Evolutionary conservation across 2,797 vertebrate genomes (phyloP).

Genomic region (Tadarida brasiliensis): DNA sequence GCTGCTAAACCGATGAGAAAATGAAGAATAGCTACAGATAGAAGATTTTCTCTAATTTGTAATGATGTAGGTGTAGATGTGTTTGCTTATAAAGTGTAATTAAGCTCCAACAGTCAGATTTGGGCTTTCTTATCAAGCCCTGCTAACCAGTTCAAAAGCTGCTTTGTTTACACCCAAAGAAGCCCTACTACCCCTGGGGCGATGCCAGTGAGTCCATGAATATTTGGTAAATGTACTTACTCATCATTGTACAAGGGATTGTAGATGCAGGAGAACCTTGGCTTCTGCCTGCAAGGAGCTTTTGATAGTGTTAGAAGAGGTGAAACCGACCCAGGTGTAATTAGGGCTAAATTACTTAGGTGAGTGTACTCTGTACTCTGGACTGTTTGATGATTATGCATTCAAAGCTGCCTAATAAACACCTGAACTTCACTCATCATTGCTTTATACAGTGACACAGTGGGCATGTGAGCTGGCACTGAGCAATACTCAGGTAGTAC

Average conservation of each 20-base stretch:
- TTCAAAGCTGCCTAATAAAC: constrained; percentile 12
- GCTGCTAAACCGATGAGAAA: constrained; percentile 64
- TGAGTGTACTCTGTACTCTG: neutral
- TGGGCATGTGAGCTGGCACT: neutral
- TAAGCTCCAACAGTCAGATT: constrained; percentile 43
- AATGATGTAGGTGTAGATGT: constrained; percentile 3
- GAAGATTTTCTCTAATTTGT: constrained; percentile 68
- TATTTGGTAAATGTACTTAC: constrained; percentile 10
- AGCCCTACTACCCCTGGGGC: neutral
- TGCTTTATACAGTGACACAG: neutral
- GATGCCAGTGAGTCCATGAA: neutral
- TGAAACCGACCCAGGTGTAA: neutral
- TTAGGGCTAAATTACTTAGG: neutral
- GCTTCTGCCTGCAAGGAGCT: constrained; percentile 3
- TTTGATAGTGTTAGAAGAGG: neutral
- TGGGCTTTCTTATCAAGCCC: constrained; percentile 21
- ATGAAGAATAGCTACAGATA: constrained; percentile 64
- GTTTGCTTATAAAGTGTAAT: constrained; percentile 68
- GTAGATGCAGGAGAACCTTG: neutral
- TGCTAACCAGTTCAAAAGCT: constrained; percentile 20
- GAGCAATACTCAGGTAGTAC: neutral
- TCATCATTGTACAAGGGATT: neutral
- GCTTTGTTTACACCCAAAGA: constrained; percentile 45
- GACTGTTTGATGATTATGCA: neutral
- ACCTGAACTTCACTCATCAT: neutral